Percentiles rank a stretch among this genome's conserved stretches.
These are phyloP conservation scores for Bombylius major DNA, from an alignment of 2,888 invertebrate genomes.

Conservation along the genomic window DNA sequence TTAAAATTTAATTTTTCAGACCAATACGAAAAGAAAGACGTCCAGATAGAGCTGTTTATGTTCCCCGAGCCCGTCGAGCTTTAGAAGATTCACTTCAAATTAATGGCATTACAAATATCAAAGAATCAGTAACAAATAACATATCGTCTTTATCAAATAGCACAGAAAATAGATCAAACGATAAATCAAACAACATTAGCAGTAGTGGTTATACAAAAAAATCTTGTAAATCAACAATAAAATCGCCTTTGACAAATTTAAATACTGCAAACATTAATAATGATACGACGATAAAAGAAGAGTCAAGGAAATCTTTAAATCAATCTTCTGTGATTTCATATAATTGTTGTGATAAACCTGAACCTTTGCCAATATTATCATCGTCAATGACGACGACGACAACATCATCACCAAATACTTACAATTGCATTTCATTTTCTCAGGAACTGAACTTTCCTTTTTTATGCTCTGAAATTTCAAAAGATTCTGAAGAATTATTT, in stretches of 20 bases:
- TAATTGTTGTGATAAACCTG: no score
- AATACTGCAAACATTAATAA: no score
- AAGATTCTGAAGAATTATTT: no score
- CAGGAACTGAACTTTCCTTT: background rate
- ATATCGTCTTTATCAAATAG: background rate
- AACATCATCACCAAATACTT: background rate
- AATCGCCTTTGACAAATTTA: no score
- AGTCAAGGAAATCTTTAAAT: no score
- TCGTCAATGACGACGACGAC: background rate
- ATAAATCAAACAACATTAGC: background rate
- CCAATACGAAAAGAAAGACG: constrained; percentile 39
- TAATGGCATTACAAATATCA: background rate
- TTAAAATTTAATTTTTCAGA: constrained; percentile 8
- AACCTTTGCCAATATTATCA: background rate
- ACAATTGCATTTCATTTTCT: background rate
- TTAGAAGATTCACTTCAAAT: constrained; percentile 31
- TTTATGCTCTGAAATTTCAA: no score
- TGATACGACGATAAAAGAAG: no score
- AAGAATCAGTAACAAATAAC: background rate
- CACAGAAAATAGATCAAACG: background rate
- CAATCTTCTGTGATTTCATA: no score
- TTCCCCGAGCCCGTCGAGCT: constrained; percentile 55
- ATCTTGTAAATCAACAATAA: no score
- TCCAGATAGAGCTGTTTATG: constrained; percentile 68
- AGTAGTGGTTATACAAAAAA: no score